phyloP scores from a whole-genome alignment of 2,113 vertebrate genomes.

The Seriola dumerili region DNA sequence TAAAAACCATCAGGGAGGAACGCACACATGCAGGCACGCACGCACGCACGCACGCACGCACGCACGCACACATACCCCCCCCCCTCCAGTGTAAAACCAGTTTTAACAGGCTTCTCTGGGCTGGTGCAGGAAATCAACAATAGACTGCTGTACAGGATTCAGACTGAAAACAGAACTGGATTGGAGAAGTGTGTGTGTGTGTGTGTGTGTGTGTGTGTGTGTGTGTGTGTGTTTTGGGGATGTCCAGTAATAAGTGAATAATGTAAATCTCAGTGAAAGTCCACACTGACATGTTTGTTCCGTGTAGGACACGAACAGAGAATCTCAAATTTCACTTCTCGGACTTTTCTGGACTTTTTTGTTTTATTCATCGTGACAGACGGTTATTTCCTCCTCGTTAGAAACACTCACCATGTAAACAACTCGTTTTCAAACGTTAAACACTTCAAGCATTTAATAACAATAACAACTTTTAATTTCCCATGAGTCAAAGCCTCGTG shows the following conservation, averaged over 20 bases:
- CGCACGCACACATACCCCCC: constrained; percentile 6
- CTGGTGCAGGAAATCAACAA: constrained; percentile 42
- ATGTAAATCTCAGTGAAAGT: neutral
- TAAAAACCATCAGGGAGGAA: constrained; percentile 46
- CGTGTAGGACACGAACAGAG: neutral
- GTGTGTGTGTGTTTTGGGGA: neutral
- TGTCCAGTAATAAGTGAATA: neutral
- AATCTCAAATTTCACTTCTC: neutral
- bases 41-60: constrained; percentile 9
- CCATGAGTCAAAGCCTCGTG: no score
- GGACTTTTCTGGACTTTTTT: neutral
- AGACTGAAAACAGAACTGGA: constrained; percentile 14
- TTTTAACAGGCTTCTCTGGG: constrained; percentile 48
- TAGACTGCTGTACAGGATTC: constrained; percentile 17
- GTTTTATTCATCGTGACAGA: neutral
- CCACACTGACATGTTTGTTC: neutral
- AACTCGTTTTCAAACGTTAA: neutral
- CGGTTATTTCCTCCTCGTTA: neutral
- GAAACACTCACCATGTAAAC: neutral
- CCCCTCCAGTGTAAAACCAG: constrained; percentile 48
- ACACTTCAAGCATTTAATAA: neutral
- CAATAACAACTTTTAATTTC: neutral
- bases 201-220: neutral
- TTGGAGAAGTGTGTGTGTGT: constrained; percentile 15
- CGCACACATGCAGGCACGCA: neutral